Evolutionary conservation across 2,797 vertebrate species (phyloP).

Genomic region (Gephyroberyx darwinii): DNA sequence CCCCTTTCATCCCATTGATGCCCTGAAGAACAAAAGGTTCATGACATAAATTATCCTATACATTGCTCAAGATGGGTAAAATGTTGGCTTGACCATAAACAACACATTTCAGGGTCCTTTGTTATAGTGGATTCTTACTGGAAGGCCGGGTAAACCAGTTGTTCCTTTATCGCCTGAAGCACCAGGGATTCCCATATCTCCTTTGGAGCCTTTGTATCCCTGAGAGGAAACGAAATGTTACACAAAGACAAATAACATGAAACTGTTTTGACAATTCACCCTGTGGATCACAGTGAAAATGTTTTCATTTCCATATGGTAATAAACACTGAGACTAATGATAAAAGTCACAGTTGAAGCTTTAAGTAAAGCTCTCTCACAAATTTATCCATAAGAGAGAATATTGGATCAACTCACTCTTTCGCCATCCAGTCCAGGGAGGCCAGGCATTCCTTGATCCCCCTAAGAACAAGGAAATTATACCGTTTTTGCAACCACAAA

Average conservation of each 20-base stretch:
- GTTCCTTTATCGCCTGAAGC: slow-evolving; percentile 92
- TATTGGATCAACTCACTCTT: slow-evolving; percentile 82
- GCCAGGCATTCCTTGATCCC: slow-evolving; percentile 91
- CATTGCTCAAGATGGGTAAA: neutral
- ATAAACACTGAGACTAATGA: neutral
- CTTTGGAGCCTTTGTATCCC: slow-evolving; percentile 97
- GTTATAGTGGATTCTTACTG: slow-evolving; percentile 80
- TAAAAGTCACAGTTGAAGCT: neutral
- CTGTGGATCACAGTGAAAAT: neutral
- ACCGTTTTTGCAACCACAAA: neutral
- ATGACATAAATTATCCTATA: neutral
- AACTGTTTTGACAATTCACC: neutral
- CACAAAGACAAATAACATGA: rapidly evolving
- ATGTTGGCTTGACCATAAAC: too few species aligned
- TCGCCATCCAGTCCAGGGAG: slow-evolving; percentile 92
- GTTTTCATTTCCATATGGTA: neutral
- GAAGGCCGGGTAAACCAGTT: slow-evolving; percentile 91
- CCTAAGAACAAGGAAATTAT: slow-evolving; percentile 75
- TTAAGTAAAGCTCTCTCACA: neutral
- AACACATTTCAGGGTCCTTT: too few species aligned
- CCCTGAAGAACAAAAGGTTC: slow-evolving; percentile 81
- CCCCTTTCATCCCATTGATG: slow-evolving; percentile 91
- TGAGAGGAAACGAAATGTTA: slow-evolving; percentile 55
- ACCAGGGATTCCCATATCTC: slow-evolving; percentile 92
- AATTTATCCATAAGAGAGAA: neutral